Percentiles rank a stretch among this genome's conserved stretches.
Conservation (phyloP, 2,113 vertebrate genomes). For the Atractosteus spatula region DNA sequence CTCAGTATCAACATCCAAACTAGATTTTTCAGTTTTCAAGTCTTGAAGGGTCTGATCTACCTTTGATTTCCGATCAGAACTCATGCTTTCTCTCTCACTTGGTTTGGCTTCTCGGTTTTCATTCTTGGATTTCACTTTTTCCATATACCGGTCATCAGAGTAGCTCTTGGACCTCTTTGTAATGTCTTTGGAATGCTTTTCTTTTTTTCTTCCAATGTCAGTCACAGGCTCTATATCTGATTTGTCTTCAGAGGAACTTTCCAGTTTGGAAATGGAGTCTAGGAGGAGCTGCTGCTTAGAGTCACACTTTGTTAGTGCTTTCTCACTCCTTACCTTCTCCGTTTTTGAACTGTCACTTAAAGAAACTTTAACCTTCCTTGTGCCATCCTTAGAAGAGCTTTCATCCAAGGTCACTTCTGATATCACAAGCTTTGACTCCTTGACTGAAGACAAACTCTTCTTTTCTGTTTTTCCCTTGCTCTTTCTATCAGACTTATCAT, state of each 20-base stretch:
- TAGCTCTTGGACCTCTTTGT: conserved; percentile 75
- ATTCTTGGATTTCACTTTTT: conserved; percentile 73
- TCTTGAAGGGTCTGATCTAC: conserved; percentile 54
- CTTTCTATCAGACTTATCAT: conserved; percentile 84
- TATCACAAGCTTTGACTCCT: conserved; percentile 62
- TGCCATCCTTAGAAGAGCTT: conserved; percentile 64
- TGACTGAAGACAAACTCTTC: conserved; percentile 61
- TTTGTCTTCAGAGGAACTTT: conserved; percentile 79
- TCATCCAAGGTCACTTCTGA: conserved; percentile 71
- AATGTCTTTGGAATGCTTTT: conserved; percentile 71
- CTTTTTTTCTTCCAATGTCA: conserved; percentile 72
- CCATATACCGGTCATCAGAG: conserved; percentile 65
- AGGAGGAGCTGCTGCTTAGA: conserved; percentile 68
- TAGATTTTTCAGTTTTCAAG: conserved; percentile 64
- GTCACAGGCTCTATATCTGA: conserved; percentile 68
- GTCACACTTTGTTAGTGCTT: conserved; percentile 65
- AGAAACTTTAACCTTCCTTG: conserved; percentile 68
- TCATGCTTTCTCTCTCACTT: conserved; percentile 53
- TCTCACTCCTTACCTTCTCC: conserved; percentile 73
- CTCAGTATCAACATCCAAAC: conserved; percentile 70
- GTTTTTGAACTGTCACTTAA: conserved; percentile 65
- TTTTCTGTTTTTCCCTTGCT: conserved; percentile 80
- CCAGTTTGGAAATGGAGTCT: conserved; percentile 61
- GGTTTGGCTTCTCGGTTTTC: conserved; percentile 67
- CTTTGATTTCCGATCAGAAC: conserved; percentile 52